A percentile compares a stretch with the other conserved stretches of the same genome.
Evolutionary conservation across 2,888 invertebrate species (phyloP).

Genomic region (Vannuccia rotundouncinata): DNA sequence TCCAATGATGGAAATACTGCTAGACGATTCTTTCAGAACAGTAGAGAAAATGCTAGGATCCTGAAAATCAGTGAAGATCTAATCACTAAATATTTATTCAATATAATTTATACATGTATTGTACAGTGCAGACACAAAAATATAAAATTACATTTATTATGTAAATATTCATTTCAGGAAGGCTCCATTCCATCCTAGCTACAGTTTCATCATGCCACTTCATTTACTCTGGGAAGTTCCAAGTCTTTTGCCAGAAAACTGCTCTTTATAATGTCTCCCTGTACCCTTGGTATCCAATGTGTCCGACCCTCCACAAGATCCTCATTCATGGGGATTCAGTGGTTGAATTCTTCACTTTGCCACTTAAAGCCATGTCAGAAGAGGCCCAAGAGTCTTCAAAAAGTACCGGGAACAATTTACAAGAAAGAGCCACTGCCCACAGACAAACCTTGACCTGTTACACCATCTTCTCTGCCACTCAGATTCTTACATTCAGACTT

Average conservation of each 20-base stretch:
- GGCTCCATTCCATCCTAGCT: background rate
- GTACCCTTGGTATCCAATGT: background rate
- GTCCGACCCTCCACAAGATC: background rate
- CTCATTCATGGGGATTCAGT: background rate
- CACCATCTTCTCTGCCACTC: background rate
- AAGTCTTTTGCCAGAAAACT: background rate
- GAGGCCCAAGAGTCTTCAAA: conserved; percentile 10
- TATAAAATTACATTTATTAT: background rate
- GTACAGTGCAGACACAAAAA: too few relatives aligned
- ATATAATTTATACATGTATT: too few relatives aligned
- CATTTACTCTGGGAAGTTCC: background rate
- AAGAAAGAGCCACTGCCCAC: background rate
- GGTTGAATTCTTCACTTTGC: background rate
- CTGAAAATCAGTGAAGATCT: too few relatives aligned
- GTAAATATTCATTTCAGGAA: background rate
- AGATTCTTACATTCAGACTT: conserved; percentile 14
- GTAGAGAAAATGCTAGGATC: too few relatives aligned
- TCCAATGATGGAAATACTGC: background rate
- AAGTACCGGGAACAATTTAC: conserved; percentile 10
- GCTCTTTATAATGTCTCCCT: background rate
- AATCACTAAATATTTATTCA: too few relatives aligned
- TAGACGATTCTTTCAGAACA: background rate
- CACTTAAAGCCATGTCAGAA: background rate
- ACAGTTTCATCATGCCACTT: background rate
- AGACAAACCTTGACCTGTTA: background rate